Base-by-base conservation (phyloP, 2,113 vertebrate species). In the Myiopsitta monachus region DNA sequence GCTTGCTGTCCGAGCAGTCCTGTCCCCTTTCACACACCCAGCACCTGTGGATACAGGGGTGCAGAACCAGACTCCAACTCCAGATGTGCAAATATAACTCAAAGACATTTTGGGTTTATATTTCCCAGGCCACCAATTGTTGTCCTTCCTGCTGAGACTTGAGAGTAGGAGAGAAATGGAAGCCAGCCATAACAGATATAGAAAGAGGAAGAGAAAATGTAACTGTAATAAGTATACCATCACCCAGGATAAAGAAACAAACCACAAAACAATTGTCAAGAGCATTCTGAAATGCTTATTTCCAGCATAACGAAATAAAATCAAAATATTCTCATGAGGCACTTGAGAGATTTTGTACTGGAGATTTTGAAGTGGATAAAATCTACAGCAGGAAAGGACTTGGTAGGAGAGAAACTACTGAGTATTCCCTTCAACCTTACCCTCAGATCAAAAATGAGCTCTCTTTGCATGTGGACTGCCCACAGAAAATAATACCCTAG, bases 141-240 rank as follows among this genome's bases (percentile, higher is more conserved):
- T 77, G 61, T 92, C 68, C 86, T 96, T 92, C 76, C 88, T 95
- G 73, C 76, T 81, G 73, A 55, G 90, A 31, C 69, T 77, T 5
- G 0, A 44, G 75, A 70, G 52, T 10, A 44, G 73, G 76, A 66
- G 59, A 93, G 41, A 66, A 84, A 80, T 79, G 74, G 62, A 93
- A 87, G 8, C 38, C 77, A 82, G 83, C 57, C 81, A 59, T 52
- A 79, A 18, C 26, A 94, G 88, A 69, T 62, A 90, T 2, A 93
- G 83, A 54, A 68, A 62, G 75, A 87, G 30, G 74, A 87, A 84
- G 47, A 3, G 7, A 24, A 67, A 64, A 54, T 23, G 2, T 41
- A 28, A 7, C 51, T 73, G 80, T 8, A 47, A 86, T 66, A 86
- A 93, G 92, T 28, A 68, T 39, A 72, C 10, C 39, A 28, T 59